phyloP scores from a whole-genome alignment of 2,888 invertebrate genomes.

The Syrista parreyssii region DNA sequence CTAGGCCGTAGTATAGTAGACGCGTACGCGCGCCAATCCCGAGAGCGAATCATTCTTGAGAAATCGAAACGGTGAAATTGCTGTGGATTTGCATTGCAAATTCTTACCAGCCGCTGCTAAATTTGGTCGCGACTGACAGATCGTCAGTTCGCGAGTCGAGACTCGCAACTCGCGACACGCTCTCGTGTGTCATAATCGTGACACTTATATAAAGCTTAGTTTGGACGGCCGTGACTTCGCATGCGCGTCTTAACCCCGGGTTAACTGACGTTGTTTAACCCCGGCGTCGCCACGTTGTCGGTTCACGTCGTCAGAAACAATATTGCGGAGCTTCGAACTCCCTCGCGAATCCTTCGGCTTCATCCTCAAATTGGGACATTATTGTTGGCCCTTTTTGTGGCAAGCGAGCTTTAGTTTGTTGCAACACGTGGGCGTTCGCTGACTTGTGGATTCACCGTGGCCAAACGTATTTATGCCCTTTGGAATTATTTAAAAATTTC shows the following conservation, averaged over 20 bases:
- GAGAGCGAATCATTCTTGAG: constrained; percentile 3
- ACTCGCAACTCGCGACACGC: constrained; percentile 27
- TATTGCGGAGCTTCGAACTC: background rate
- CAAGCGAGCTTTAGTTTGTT: background rate
- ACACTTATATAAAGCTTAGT: constrained; percentile 56
- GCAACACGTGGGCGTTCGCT: background rate
- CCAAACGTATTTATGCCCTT: background rate
- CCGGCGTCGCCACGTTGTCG: background rate
- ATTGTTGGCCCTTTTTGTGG: background rate
- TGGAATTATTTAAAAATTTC: background rate
- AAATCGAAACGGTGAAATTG: constrained; percentile 19
- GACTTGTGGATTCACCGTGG: background rate
- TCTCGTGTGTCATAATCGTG: constrained; percentile 67
- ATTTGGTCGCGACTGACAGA: constrained; percentile 1
- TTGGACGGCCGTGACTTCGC: background rate
- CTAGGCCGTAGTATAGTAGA: background rate
- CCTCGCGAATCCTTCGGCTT: background rate
- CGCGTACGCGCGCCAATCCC: too few relatives aligned
- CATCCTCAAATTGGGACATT: background rate
- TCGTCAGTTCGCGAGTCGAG: constrained; percentile 49
- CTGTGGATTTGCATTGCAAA: constrained; percentile 15
- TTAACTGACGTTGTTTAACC: background rate
- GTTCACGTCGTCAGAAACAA: background rate
- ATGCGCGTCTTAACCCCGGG: background rate
- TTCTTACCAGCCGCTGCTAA: background rate